Conservation (phyloP, 1,140 invertebrate genomes). For the Drosophila ogumai region DNA sequence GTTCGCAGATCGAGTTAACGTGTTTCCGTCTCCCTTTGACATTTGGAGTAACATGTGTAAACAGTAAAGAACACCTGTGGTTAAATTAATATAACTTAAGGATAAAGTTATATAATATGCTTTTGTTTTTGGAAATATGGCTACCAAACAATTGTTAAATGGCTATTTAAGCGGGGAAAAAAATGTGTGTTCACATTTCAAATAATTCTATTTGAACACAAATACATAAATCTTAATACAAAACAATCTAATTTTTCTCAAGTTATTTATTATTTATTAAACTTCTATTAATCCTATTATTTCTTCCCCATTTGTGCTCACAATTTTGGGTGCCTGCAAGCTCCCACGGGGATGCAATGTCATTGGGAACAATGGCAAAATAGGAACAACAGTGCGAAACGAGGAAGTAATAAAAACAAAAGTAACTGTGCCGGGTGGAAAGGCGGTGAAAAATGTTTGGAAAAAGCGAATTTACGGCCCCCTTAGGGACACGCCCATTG, state of each 20-base stretch:
- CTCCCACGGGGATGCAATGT: constrained; percentile 80
- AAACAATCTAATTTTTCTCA: too few relatives aligned
- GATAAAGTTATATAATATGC: too few relatives aligned
- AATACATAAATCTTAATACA: too few relatives aligned
- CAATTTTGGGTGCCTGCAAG: constrained; percentile 54
- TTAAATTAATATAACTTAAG: not conserved
- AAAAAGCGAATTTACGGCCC: constrained; percentile 71
- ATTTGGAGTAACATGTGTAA: constrained; percentile 55
- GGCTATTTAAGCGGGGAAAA: too few relatives aligned
- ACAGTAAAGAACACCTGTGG: not conserved
- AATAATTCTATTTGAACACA: too few relatives aligned
- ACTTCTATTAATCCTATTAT: not conserved
- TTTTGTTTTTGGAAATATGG: not conserved
- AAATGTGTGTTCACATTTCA: too few relatives aligned
- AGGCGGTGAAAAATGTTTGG: constrained; percentile 64
- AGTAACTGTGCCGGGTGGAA: constrained; percentile 1
- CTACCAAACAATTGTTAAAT: too few relatives aligned
- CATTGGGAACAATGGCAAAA: constrained; percentile 58
- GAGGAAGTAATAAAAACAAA: constrained; percentile 54
- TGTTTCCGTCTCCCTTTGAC: constrained; percentile 16
- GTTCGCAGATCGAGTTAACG: constrained; percentile 40
- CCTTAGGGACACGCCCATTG: constrained; percentile 43
- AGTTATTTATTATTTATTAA: not conserved
- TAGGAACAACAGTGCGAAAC: constrained; percentile 54
- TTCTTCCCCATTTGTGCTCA: constrained; percentile 18